Conservation (phyloP, 1,140 invertebrate genomes). For the Drosophila orosa region DNA sequence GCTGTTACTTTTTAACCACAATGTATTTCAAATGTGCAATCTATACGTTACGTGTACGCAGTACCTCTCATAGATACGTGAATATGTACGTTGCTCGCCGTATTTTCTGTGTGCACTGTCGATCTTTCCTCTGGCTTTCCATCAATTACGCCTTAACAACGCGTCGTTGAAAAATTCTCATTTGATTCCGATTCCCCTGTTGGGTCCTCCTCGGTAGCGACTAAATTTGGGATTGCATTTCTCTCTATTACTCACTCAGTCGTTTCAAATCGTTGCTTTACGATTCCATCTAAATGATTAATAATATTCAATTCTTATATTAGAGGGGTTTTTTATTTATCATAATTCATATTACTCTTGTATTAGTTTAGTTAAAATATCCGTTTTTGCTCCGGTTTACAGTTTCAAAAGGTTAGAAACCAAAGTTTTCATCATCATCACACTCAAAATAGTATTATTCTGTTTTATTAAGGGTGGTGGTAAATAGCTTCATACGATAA, state of each 20-base stretch:
- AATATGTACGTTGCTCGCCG: constrained; percentile 29
- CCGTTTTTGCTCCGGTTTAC: neutral
- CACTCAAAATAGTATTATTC: neutral
- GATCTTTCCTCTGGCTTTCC: constrained; percentile 53
- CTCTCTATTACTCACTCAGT: neutral
- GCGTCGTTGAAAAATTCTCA: constrained; percentile 10
- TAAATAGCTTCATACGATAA: neutral
- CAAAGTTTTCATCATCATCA: too few relatives aligned
- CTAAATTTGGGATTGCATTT: constrained; percentile 1
- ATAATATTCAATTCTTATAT: neutral
- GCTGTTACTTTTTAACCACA: constrained; percentile 79
- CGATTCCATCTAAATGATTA: neutral
- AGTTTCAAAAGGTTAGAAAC: neutral
- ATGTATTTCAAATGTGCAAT: constrained; percentile 82
- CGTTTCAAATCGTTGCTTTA: neutral
- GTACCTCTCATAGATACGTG: constrained; percentile 1
- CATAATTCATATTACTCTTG: too few relatives aligned
- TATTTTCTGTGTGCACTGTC: constrained; percentile 32
- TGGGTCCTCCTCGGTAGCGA: neutral
- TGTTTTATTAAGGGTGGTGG: too few relatives aligned
- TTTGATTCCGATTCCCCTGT: neutral
- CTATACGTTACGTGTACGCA: constrained; percentile 51
- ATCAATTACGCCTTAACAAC: constrained; percentile 62
- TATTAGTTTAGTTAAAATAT: neutral
- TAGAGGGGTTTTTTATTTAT: neutral